Evolutionary conservation across 2,888 invertebrate genomes (phyloP), one percentile per base, ranked within the genome.

Genomic region (Mythimna albipuncta): DNA sequence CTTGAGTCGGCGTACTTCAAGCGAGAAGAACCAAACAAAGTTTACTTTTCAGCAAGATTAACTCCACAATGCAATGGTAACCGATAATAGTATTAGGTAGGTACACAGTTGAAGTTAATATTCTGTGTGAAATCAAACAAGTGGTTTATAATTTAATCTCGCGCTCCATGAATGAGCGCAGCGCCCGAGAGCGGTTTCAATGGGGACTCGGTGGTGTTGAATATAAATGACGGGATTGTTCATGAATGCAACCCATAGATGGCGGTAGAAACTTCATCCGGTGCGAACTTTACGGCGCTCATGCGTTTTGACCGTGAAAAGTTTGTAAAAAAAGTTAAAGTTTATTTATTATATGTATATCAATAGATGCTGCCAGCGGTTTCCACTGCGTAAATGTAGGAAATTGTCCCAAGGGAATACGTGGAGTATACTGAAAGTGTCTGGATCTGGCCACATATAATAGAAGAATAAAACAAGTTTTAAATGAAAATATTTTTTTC

Each of bases 181-280:
- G n/a, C 38, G 13, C n/a, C 41, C 21, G 66, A 38, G 54, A 38
- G 19, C 55, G 32, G 69, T 50, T 50, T 26, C 1, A 72, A 72
- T 64, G 21, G 41, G 21, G 19, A 26, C 41, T 64, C 50, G 32
- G 26, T 35, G 41, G 35, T 21, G 44, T 38, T 32, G 13, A 47
- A 66, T 41, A 19, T 50, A 41, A 64, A 57, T 32, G 54, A n/a
- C n/a, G 16, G 26, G n/a, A 59, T 19, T n/a, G 38, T 47, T 77
- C 13, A 11, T 50, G 16, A 71, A 41, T 62, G 50, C 61, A 78
- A 21, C 16, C 10, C 19, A 78, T 16, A 75, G 79, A 78, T 75
- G 61, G 72, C 72, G 19, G 13, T n/a, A 11, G 6, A 32, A 62
- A 50, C 41, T 32, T 7, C 13, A 32, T 52, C 35, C 35, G 11